These are phyloP conservation scores for Palythoa grandis DNA, from an alignment of 92 coral and sea anemone genomes.

Conservation along the genomic window DNA sequence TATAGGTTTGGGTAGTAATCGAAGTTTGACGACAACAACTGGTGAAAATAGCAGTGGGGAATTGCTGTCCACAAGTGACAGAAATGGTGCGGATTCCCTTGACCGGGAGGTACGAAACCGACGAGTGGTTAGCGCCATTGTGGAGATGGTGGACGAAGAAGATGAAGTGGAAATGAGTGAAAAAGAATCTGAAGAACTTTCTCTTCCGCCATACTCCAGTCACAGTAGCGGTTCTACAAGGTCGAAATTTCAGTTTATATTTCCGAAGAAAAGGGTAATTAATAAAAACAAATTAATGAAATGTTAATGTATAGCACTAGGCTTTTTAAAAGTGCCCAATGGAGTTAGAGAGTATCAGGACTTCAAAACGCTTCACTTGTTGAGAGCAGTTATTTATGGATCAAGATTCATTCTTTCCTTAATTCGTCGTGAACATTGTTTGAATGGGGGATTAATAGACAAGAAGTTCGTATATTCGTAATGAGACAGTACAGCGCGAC, in stretches of 20 bases:
- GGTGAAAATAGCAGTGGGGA: not conserved
- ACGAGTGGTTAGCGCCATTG: constrained; percentile 77
- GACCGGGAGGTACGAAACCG: constrained; percentile 51
- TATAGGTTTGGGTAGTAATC: constrained; percentile 36
- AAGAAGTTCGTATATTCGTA: too few species aligned
- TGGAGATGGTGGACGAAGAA: constrained; percentile 60
- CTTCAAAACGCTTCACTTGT: too few species aligned
- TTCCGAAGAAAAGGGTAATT: constrained; percentile 62
- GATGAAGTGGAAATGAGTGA: constrained; percentile 59
- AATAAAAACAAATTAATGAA: not conserved
- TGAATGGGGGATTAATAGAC: too few species aligned
- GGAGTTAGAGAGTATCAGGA: too few species aligned
- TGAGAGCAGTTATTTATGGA: too few species aligned
- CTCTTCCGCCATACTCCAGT: constrained; percentile 25
- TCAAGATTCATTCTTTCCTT: too few species aligned
- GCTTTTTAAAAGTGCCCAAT: not conserved
- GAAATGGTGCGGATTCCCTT: constrained; percentile 11
- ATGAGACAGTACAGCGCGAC: too few species aligned
- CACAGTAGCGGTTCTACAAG: constrained; percentile 20
- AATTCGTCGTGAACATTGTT: too few species aligned
- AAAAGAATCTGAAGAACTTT: constrained; percentile 10
- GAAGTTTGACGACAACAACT: constrained; percentile 14
- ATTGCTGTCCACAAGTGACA: constrained; percentile 9
- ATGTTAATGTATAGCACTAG: not conserved
- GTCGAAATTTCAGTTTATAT: constrained; percentile 51